Base-by-base conservation (phyloP, 2,113 vertebrate genomes). In the Psephotus haematonotus region DNA sequence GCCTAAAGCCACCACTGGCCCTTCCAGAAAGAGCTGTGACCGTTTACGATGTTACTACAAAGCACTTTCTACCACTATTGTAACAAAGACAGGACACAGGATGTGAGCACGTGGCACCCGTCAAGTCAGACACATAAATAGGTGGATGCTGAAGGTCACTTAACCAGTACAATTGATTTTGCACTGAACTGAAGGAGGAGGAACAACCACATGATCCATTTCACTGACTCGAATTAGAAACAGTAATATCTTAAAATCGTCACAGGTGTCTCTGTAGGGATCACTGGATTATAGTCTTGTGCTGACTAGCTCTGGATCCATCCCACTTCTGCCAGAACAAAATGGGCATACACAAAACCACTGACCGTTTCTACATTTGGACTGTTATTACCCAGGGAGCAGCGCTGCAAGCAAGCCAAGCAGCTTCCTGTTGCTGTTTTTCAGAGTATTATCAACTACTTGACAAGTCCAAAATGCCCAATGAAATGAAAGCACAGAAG, bases 41-140 rank as follows among this genome's bases (percentile, higher is more conserved):
- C 13, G 7, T n/a, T 65, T 41, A 15, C 7, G 39, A 49, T 13
- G 46, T 41, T 18, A 35, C 47, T 29, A 41, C 11, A 35, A 59
- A 63, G 52, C 1, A 3, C 33, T 8, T 62, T 33, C 65, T 71
- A 27, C 28, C 7, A 13, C 44, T 35, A 1, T 9, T 62, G 33
- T 33, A 41, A 25, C 53, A 77, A 50, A 53, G 52, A 50, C 53
- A 49, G 57, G 81, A 17, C 0, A 0, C 37, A 25, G 1, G 0
- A 39, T 2, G 13, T 0, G 0, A 88, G 64, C 46, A 31, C n/a
- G n/a, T 1, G 0, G 27, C 19, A 41, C 11, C 57, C 17, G 2
- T 2, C 2, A 47, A 43, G 39, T 35, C 74, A 70, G 41, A 13
- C 67, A 90, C 22, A 39, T 29, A 37, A 74, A 59, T 0, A 12